A percentile compares a stretch with the other conserved stretches of the same genome.
phyloP scores from a whole-genome alignment of 2,888 invertebrate species.

The Pyrocoelia pectoralis region DNA sequence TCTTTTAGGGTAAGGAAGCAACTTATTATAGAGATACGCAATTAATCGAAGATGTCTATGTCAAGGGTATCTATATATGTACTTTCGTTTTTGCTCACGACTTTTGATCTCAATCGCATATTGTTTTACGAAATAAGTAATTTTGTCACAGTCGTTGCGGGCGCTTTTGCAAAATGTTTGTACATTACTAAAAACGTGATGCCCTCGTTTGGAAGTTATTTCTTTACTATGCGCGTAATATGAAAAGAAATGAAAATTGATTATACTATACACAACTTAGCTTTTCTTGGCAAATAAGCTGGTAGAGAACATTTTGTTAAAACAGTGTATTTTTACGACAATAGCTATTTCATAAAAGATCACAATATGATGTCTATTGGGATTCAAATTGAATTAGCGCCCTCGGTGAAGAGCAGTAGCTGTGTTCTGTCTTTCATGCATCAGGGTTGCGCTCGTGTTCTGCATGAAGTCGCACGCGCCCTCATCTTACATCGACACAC shows the following conservation, averaged over 20 bases:
- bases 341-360: slow-evolving; percentile 37
- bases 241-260: background rate
- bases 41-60: slow-evolving; percentile 13
- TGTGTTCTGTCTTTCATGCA: slow-evolving; percentile 35
- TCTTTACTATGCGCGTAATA: no score
- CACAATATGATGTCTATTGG: slow-evolving; percentile 39
- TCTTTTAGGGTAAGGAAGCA: slow-evolving; percentile 21
- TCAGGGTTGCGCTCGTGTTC: slow-evolving; percentile 32
- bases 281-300: no score
- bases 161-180: no score
- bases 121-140: no score
- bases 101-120: no score
- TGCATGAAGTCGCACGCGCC: slow-evolving; percentile 37
- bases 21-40: slow-evolving; percentile 20
- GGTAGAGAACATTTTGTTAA: slow-evolving; percentile 4
- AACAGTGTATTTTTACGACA: slow-evolving; percentile 36
- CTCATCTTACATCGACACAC: slow-evolving; percentile 37
- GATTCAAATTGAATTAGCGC: slow-evolving; percentile 43
- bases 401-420: slow-evolving; percentile 35
- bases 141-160: no score
- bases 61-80: no score
- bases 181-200: no score
- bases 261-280: background rate
- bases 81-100: no score
- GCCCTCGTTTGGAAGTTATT: no score